These are phyloP conservation scores for Philotrypesis tridentata DNA, from an alignment of 1,140 invertebrate genomes.

Conservation along the genomic window DNA sequence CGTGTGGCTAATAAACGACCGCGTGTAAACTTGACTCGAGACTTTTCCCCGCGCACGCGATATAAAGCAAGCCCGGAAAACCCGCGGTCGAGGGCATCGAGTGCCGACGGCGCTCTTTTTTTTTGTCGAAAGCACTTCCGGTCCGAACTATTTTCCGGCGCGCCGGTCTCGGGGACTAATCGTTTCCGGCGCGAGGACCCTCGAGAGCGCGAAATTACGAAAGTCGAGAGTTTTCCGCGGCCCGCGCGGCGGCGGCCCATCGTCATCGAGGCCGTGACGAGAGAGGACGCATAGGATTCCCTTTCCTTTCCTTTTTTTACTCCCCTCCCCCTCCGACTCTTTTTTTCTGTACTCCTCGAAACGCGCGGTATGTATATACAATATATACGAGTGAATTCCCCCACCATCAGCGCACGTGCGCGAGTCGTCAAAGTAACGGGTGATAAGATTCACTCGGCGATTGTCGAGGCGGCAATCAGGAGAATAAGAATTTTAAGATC, in stretches of 20 bases:
- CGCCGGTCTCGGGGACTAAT: constrained; percentile 9
- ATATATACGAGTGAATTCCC: no score
- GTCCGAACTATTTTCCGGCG: constrained; percentile 23
- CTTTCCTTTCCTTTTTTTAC: background rate
- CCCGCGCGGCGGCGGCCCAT: background rate
- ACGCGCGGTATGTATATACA: no score
- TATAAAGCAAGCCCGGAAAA: background rate
- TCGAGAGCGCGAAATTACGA: constrained; percentile 36
- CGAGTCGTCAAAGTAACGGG: background rate
- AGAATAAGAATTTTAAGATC: background rate
- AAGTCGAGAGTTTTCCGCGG: background rate
- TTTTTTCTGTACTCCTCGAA: no score
- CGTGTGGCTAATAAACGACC: no score
- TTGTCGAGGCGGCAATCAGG: background rate
- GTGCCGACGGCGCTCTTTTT: background rate
- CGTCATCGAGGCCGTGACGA: constrained; percentile 9
- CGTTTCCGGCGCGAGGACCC: constrained; percentile 25
- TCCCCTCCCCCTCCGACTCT: no score
- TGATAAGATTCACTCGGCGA: background rate
- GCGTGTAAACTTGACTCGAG: no score
- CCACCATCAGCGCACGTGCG: no score
- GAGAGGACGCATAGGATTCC: background rate
- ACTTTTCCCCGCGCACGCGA: no score
- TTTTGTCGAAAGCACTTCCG: constrained; percentile 2
- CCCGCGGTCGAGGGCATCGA: no score